Conservation (phyloP, 2,113 vertebrate genomes). For the Gobio gobio region DNA sequence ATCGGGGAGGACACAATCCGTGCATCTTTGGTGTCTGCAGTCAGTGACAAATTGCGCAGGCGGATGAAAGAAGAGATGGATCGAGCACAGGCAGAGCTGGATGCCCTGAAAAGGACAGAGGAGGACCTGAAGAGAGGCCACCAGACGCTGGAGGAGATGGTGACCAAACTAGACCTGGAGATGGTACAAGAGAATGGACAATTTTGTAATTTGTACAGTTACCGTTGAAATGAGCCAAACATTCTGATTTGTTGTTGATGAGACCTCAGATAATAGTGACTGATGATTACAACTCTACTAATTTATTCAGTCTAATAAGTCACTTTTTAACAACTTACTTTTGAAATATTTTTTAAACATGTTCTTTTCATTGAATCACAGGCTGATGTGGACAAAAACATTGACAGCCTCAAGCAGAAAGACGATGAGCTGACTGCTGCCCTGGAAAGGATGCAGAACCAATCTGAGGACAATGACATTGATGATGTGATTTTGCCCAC, state of each 20-base stretch:
- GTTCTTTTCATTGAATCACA: conserved; percentile 60
- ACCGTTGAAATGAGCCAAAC: neutral
- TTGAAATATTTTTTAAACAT: neutral
- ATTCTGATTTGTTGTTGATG: neutral
- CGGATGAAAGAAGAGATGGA: conserved; percentile 99
- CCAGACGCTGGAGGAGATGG: conserved; percentile 96
- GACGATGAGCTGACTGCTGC: conserved; percentile 95
- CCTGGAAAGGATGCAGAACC: conserved; percentile 97
- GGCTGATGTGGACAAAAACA: conserved; percentile 95
- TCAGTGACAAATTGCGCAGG: conserved; percentile 96
- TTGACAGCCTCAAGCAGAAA: conserved; percentile 93
- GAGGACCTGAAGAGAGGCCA: conserved; percentile 97
- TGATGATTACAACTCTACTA: neutral
- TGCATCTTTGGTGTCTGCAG: conserved; percentile 94
- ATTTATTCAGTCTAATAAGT: neutral
- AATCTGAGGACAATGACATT: conserved; percentile 97
- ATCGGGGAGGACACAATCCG: conserved; percentile 97
- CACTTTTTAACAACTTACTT: neutral
- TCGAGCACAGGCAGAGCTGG: conserved; percentile 94
- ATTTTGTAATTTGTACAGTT: neutral
- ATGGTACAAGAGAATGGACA: conserved; percentile 78
- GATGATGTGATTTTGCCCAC: conserved; percentile 97
- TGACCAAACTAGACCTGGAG: conserved; percentile 93
- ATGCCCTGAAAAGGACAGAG: conserved; percentile 93
- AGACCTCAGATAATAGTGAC: neutral